Percentiles rank a stretch among this genome's conserved stretches.
These are phyloP conservation scores for Anthopleura sola DNA, from an alignment of 64 coral and sea anemone species.

Conservation along the genomic window DNA sequence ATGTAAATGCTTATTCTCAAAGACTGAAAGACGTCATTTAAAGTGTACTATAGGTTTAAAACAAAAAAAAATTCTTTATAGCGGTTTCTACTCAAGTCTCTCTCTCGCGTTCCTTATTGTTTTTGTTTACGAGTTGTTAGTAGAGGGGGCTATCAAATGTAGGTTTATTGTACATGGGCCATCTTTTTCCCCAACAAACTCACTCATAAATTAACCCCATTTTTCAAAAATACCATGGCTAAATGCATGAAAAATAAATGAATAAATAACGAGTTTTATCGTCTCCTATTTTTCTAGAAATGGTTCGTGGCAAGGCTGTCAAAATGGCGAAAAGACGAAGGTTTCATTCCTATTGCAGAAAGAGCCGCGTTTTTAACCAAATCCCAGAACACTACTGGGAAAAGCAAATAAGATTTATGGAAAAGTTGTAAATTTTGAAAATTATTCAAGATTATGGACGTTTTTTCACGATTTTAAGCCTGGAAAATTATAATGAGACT, in stretches of 20 bases:
- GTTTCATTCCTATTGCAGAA: constrained; percentile 71
- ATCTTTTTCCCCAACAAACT: no score
- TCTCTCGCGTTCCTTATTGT: no score
- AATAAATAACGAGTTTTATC: constrained; percentile 13
- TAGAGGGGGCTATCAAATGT: no score
- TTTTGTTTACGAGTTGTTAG: no score
- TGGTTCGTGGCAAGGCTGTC: constrained; percentile 64
- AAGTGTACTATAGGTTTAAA: no score
- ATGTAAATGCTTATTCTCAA: neutral
- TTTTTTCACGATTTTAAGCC: neutral
- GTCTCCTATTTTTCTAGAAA: constrained; percentile 11
- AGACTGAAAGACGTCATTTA: no score
- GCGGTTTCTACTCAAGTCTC: no score
- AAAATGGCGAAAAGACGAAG: constrained; percentile 81
- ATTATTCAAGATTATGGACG: neutral
- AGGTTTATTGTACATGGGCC: no score
- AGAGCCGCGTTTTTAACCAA: constrained; percentile 36
- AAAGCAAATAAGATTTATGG: neutral
- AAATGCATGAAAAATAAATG: no score
- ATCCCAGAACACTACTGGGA: neutral
- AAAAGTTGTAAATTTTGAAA: neutral
- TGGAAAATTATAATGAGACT: no score
- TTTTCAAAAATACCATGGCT: neutral
- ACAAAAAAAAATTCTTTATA: no score
- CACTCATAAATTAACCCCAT: neutral